Evolutionary conservation across 2,888 invertebrate genomes (phyloP).

Genomic region (Epinotia nisella): DNA sequence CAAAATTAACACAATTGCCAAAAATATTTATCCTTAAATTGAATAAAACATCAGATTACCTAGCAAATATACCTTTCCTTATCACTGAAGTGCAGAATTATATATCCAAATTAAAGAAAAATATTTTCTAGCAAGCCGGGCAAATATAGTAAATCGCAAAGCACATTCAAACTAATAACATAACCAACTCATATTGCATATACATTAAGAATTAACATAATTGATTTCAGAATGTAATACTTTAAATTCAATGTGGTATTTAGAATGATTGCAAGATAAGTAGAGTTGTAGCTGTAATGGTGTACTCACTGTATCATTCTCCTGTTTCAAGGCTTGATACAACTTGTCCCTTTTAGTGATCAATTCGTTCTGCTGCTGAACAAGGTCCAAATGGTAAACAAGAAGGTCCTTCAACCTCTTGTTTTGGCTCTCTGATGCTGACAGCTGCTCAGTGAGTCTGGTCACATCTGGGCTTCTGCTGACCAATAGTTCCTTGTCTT

Average conservation of each 20-base stretch:
- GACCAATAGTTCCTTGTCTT: slow-evolving; percentile 59
- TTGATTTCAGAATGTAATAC: background rate
- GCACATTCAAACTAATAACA: background rate
- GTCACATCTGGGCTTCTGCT: slow-evolving; percentile 56
- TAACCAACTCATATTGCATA: background rate
- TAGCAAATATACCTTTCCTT: background rate
- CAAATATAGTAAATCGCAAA: slow-evolving; percentile 9
- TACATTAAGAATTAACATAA: background rate
- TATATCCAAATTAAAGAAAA: background rate
- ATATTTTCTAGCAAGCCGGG: background rate
- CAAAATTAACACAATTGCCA: too few relatives aligned
- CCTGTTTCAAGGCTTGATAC: slow-evolving; percentile 88
- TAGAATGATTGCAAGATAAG: background rate
- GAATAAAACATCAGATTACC: background rate
- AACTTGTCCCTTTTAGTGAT: slow-evolving; percentile 92
- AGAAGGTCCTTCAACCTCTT: slow-evolving; percentile 91
- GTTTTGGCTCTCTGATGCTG: slow-evolving; percentile 83
- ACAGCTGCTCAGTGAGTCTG: slow-evolving; percentile 67
- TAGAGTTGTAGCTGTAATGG: background rate
- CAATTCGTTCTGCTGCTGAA: slow-evolving; percentile 95
- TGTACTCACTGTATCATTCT: slow-evolving; percentile 90
- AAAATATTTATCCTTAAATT: too few relatives aligned
- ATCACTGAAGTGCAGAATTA: background rate
- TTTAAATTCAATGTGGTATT: background rate
- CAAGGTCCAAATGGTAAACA: slow-evolving; percentile 92